phyloP scores from a whole-genome alignment of 23 tunicate species.

The Botrylloides violaceus region DNA sequence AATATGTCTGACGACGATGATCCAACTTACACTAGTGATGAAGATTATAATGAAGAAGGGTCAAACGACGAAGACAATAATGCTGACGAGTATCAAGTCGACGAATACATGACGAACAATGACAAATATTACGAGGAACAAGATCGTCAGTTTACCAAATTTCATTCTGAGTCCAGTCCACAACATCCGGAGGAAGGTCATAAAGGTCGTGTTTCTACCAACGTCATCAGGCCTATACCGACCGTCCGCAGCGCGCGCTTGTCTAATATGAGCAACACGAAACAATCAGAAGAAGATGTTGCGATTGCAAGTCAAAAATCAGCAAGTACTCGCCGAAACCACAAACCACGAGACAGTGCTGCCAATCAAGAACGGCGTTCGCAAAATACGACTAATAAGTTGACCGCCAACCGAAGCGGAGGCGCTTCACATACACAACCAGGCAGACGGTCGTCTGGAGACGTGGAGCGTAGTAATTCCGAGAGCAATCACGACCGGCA shows the following conservation, averaged over 20 bases:
- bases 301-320: slow-evolving; percentile 8
- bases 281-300: slow-evolving; percentile 15
- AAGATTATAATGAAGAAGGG: slow-evolving; percentile 1
- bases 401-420: slow-evolving; percentile 1
- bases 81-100: slow-evolving; percentile 9
- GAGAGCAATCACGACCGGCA: slow-evolving; percentile 6
- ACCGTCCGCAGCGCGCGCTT: neutral
- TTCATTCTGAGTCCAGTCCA: neutral
- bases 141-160: neutral
- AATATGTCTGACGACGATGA: slow-evolving; percentile 24
- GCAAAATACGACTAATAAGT: neutral
- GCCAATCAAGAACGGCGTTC: slow-evolving; percentile 9
- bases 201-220: neutral
- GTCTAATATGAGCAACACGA: neutral
- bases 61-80: slow-evolving; percentile 6
- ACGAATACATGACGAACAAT: neutral
- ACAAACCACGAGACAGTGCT: neutral
- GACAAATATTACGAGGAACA: neutral
- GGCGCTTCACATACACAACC: neutral
- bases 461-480: neutral
- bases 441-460: neutral
- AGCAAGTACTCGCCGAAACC: neutral
- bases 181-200: neutral
- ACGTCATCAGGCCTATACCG: neutral
- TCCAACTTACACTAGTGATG: slow-evolving; percentile 23